Evolutionary conservation across 2,797 vertebrate genomes (phyloP).

Genomic region (Petrocephalus sullivani): DNA sequence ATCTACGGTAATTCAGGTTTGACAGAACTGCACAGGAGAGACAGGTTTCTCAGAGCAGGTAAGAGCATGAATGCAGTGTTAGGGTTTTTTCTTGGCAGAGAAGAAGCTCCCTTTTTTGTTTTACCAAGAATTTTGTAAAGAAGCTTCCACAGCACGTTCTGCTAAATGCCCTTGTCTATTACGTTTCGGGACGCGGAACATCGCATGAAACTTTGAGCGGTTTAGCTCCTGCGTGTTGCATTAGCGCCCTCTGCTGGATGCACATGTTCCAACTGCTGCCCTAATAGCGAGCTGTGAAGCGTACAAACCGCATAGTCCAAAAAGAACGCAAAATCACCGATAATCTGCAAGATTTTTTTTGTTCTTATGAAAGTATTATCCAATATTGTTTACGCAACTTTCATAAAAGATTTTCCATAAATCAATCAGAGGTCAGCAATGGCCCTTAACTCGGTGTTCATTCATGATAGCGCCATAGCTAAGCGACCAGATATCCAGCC

Average conservation of each 20-base stretch:
- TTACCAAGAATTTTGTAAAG: neutral
- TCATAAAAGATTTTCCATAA: neutral
- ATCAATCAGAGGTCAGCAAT: neutral
- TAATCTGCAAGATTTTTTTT: too few species aligned
- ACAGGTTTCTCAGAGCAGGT: neutral
- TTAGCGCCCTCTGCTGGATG: constrained; percentile 54
- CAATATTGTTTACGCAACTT: neutral
- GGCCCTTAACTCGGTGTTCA: too few species aligned
- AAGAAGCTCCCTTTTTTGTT: neutral
- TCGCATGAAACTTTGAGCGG: neutral
- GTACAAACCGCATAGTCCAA: neutral
- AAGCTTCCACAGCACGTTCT: constrained; percentile 5
- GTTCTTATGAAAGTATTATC: too few species aligned
- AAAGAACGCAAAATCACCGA: neutral
- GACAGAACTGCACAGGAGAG: neutral
- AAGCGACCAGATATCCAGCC: neutral
- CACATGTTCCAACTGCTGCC: neutral
- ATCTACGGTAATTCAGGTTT: neutral
- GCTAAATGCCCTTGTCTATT: neutral
- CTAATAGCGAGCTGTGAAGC: neutral
- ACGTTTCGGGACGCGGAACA: neutral
- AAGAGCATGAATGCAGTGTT: neutral
- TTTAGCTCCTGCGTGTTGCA: constrained; percentile 18
- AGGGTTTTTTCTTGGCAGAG: neutral
- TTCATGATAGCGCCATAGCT: neutral